A percentile compares a stretch with the other conserved stretches of the same genome.
phyloP scores from a whole-genome alignment of 2,113 vertebrate species.

The Hippoglossus stenolepis region DNA sequence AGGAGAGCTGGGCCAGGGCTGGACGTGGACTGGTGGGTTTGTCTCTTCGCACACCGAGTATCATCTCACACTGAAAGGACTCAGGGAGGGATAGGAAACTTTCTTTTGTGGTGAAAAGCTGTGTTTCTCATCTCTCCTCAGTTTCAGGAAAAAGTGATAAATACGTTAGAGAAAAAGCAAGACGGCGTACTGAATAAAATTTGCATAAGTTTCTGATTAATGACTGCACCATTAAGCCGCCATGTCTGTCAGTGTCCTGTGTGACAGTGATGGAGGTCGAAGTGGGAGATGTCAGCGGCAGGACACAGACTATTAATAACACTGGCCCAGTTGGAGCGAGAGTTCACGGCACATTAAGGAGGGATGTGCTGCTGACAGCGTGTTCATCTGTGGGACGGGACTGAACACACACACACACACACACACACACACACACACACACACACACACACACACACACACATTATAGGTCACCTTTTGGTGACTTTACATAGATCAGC shows the following conservation, averaged over 20 bases:
- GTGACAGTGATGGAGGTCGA: conserved; percentile 51
- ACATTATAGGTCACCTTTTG: not conserved
- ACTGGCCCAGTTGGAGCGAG: conserved; percentile 60
- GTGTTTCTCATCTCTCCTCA: not conserved
- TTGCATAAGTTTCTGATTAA: conserved; percentile 22
- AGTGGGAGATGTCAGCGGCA: conserved; percentile 50
- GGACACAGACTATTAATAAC: conserved; percentile 71
- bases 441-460: conserved; percentile 2
- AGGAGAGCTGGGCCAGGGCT: conserved; percentile 2
- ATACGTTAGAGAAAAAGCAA: not conserved
- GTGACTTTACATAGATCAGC: not conserved
- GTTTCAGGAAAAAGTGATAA: not conserved
- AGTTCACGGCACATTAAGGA: conserved; percentile 48
- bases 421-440: conserved; percentile 1
- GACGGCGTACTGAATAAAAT: not conserved
- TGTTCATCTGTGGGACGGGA: conserved; percentile 7
- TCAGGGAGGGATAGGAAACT: not conserved
- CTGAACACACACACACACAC: conserved; percentile 3
- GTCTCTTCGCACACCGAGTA: not conserved
- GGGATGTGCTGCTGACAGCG: conserved; percentile 15
- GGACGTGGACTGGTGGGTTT: conserved; percentile 15
- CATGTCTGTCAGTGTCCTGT: conserved; percentile 2
- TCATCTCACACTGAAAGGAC: not conserved
- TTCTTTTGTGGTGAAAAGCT: not conserved
- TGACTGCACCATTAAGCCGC: conserved; percentile 10